Evolutionary conservation across 2,888 invertebrate species (phyloP).

Genomic region (Acanthosepion lycidas): DNA sequence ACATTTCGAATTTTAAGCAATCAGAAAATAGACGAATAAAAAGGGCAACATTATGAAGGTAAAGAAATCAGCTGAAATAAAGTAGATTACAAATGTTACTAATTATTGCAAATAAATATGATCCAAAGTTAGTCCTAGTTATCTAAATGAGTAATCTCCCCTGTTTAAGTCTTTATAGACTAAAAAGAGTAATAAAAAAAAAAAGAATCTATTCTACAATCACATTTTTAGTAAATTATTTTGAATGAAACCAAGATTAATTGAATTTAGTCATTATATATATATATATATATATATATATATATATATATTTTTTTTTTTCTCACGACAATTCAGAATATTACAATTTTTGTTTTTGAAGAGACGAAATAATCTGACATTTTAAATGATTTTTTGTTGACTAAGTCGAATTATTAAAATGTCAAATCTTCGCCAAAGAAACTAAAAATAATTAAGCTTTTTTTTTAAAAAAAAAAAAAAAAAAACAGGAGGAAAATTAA

Average conservation of each 20-base stretch:
- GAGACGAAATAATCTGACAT: not conserved
- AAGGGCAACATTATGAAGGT: not conserved
- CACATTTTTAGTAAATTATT: too few species aligned
- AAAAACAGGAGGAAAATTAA: too few species aligned
- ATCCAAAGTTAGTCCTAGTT: too few species aligned
- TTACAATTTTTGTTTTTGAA: not conserved
- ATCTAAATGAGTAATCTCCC: not conserved
- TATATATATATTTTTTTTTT: not conserved
- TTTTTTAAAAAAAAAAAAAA: too few species aligned
- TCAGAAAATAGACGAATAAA: too few species aligned
- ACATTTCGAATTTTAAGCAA: not conserved
- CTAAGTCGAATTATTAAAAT: not conserved
- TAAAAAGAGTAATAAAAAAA: too few species aligned
- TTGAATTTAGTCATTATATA: too few species aligned
- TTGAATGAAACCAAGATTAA: too few species aligned
- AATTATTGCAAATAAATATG: too few species aligned
- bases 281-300: too few species aligned
- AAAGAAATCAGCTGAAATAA: not conserved
- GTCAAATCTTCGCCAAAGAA: not conserved
- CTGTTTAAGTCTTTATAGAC: not conserved
- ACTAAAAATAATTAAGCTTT: not conserved
- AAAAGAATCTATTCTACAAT: too few species aligned
- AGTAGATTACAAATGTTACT: not conserved
- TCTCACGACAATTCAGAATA: not conserved
- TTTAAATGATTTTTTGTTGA: too few species aligned